A percentile compares a stretch with the other conserved stretches of the same genome.
These are phyloP conservation scores for Engraulis encrasicolus DNA, from an alignment of 2,113 vertebrate species.

Conservation along the genomic window DNA sequence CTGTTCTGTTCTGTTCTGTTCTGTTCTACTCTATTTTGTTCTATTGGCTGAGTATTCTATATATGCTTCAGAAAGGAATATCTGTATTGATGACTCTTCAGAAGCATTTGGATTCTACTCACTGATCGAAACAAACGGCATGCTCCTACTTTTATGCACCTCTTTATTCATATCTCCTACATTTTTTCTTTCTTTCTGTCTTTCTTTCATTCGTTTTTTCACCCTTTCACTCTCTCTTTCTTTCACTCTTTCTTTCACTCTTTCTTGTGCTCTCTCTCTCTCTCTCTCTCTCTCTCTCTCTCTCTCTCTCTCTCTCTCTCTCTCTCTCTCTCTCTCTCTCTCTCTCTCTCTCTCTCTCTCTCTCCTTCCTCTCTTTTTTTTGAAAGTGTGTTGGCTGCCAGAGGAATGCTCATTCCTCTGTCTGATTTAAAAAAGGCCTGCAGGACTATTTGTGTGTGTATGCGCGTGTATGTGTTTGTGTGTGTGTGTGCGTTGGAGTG, in stretches of 20 bases:
- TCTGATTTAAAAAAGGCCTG: slow-evolving; percentile 20
- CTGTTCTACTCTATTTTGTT: no score
- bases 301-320: not conserved
- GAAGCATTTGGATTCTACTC: not conserved
- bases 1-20: no score
- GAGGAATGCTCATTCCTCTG: slow-evolving; percentile 13
- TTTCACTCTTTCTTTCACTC: not conserved
- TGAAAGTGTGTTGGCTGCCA: not conserved
- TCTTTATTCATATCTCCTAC: not conserved
- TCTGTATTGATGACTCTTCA: not conserved
- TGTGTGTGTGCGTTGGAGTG: slow-evolving; percentile 7
- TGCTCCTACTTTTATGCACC: not conserved
- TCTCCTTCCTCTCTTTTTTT: not conserved
- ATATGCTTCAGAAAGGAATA: no score
- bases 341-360: not conserved
- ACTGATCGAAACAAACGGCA: not conserved
- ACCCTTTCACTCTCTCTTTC: not conserved
- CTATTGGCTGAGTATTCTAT: no score
- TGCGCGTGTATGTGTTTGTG: not conserved
- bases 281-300: not conserved
- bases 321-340: slow-evolving; percentile 3
- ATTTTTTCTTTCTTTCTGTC: not conserved
- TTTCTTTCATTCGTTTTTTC: not conserved
- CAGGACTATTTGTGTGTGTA: slow-evolving; percentile 8
- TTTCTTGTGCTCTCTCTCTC: not conserved